These are phyloP conservation scores for Mustela nigripes DNA, from an alignment of 2,113 vertebrate species.

Conservation along the genomic window DNA sequence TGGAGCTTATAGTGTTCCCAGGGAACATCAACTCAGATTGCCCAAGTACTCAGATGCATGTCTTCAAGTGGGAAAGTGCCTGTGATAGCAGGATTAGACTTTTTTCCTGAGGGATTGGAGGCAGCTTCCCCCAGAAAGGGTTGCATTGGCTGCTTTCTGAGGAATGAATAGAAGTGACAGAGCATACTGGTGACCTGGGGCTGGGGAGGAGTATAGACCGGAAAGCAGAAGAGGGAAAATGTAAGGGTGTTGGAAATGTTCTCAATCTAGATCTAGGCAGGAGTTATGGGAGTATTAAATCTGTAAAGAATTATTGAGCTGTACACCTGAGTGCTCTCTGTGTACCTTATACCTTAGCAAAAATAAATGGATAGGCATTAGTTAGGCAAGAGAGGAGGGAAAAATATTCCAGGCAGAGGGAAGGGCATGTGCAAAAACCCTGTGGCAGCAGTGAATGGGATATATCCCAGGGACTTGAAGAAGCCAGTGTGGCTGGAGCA, in stretches of 20 bases:
- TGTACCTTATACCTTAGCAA: not conserved
- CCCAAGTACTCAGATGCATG: not conserved
- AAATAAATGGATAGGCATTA: not conserved
- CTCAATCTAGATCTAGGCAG: not conserved
- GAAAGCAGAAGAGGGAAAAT: not conserved
- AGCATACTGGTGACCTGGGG: not conserved
- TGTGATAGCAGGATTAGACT: not conserved
- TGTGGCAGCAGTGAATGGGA: not conserved
- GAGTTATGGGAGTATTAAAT: not conserved
- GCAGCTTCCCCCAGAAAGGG: not conserved
- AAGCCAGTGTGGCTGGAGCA: not conserved
- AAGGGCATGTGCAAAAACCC: not conserved
- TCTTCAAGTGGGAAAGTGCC: not conserved
- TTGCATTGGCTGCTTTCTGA: not conserved
- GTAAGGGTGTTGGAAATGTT: not conserved
- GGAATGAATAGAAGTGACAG: too few species aligned
- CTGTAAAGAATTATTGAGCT: not conserved
- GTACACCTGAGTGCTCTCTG: not conserved
- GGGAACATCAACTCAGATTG: rapidly evolving
- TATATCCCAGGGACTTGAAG: not conserved
- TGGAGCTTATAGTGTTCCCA: not conserved
- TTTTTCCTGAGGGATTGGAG: not conserved
- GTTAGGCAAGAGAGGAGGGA: not conserved
- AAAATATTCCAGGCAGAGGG: not conserved
- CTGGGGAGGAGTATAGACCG: rapidly evolving